Percentiles rank a stretch among this genome's conserved stretches.
Conservation (phyloP, 2,888 invertebrate species). For the Bombylius major region DNA sequence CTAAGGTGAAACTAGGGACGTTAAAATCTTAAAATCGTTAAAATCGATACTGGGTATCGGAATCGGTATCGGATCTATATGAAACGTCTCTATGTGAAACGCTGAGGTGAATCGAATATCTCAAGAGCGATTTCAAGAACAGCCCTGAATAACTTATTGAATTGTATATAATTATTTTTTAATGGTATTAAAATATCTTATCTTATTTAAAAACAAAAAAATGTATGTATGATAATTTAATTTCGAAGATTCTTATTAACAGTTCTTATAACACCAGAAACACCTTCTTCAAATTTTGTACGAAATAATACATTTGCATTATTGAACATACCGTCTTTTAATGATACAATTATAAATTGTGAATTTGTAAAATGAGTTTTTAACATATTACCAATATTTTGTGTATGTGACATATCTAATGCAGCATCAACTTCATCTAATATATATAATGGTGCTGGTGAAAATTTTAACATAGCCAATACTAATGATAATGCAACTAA, state of each 20-base stretch:
- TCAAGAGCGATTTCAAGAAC: too few species aligned
- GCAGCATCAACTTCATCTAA: conserved; percentile 99
- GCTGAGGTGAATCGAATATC: too few species aligned
- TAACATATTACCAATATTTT: conserved; percentile 95
- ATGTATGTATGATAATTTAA: too few species aligned
- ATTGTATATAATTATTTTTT: too few species aligned
- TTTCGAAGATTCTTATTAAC: conserved; percentile 26
- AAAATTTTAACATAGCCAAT: conserved; percentile 89
- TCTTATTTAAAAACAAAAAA: too few species aligned
- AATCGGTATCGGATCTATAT: too few species aligned
- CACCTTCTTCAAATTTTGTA: conserved; percentile 89
- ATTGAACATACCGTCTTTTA: conserved; percentile 99
- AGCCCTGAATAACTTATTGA: too few species aligned
- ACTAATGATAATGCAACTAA: conserved; percentile 92
- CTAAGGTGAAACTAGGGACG: too few species aligned
- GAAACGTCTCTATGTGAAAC: too few species aligned
- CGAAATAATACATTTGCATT: conserved; percentile 96
- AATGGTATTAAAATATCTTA: too few species aligned
- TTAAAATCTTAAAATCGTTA: too few species aligned
- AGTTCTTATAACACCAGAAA: conserved; percentile 71
- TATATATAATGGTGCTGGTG: conserved; percentile 96
- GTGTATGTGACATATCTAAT: conserved; percentile 93
- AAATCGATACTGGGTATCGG: too few species aligned
- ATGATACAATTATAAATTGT: conserved; percentile 93
- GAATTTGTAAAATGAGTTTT: conserved; percentile 79